Evolutionary conservation across 2,888 invertebrate genomes (phyloP), one percentile per base, ranked within the genome.

Genomic region (Hylaea fasciaria): DNA sequence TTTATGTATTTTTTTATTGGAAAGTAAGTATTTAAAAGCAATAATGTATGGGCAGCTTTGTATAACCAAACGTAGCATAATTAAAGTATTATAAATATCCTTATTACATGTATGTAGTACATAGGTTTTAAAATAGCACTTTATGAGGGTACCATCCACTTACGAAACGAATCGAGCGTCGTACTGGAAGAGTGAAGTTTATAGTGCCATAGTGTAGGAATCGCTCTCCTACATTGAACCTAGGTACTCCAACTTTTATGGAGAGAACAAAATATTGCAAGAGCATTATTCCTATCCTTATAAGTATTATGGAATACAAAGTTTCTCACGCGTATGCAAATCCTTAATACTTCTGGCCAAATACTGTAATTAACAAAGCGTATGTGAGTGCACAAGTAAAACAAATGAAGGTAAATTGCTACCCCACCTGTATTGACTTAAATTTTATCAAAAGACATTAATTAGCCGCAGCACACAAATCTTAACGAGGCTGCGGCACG

Each of bases 401-500:
- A 58, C 47, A 56, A 66, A 64, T 49, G 45, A 55, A 51, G n/a
- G 52, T 54, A 53, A 54, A 50, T 47, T 48, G 58, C 35, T 32
- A 32, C 32, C 41, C 39, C 58, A 43, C 52, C 50, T 59, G 56
- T 67, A 57, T 63, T 53, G 51, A 45, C 52, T 51, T 60, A 59
- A 50, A 59, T 62, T 50, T 51, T 57, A 53, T 57, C 47, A 70
- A 9, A 61, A 71, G 41, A 65, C 65, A 58, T 72, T 75, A 75
- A 73, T 76, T 73, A 64, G 55, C 44, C 51, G 65, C 63, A 66
- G 69, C 69, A 69, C 74, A 74, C 69, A 79, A 78, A 80, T 80
- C 74, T 77, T 76, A 73, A 73, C 72, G 72, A 76, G 73, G 65
- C 69, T 69, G 70, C 71, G 71, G 72, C 75, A 77, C 77, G 77